Evolutionary conservation across 2,888 invertebrate species (phyloP), one percentile per base, ranked within the genome.

Genomic region (Ichneumoninae sp.): DNA sequence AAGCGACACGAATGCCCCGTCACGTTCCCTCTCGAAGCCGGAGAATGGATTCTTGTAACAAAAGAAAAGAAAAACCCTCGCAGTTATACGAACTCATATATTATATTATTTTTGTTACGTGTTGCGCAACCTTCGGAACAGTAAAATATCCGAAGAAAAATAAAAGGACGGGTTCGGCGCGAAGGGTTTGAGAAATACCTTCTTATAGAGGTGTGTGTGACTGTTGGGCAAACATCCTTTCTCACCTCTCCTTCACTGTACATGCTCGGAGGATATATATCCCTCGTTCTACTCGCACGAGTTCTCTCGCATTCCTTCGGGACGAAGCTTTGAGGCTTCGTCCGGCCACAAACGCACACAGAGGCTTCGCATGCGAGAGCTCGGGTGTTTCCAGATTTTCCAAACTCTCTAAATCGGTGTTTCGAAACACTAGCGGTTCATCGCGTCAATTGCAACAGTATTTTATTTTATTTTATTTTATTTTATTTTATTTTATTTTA

Each of bases 391-490:
- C 60, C 70, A 3, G 44, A 60, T 78, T 78, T 70, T 50, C 70
- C 69, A 70, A 70, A 78, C 78, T 78, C 70, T 78, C 78, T 33
- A 78, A 78, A 69, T 78, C 63, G 68, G 19, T n/a, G 19, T 69
- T 44, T 26, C 44, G 60, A 74, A 60, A 60, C 30, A 33, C 73
- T 26, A n/a, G 30, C 60, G 44, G 16, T 74, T 47, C 30, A 8
- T 30, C 16, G 19, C 63, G 40, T 26, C 13, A 5, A 60, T 74
- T 63, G 2, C 57, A 16, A 44, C 19, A 26, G 5, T 60, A 19
- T 54, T 54, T 73, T 47, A 44, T 73, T 60, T 7, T 26, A 60
- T 60, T 73, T 16, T 8, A 54, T 54, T 19, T 22, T 22, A 54
- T 54, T 19, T 7, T 3, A 19, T 54, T 54, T 54, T 22, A 40